phyloP scores from a whole-genome alignment of 2,113 vertebrate species.

The Rynchops niger region DNA sequence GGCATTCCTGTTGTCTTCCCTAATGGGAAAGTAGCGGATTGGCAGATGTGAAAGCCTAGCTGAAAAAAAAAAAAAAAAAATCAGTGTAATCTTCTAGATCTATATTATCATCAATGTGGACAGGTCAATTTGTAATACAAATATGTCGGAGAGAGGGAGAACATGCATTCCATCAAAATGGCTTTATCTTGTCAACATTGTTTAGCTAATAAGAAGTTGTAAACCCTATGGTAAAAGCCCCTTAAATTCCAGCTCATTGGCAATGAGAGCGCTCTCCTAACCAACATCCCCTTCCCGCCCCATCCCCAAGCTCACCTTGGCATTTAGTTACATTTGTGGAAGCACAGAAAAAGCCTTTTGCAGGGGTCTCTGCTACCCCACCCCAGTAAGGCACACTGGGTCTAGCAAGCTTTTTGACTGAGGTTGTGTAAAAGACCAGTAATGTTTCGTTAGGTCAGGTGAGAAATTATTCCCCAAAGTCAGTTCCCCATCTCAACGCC shows the following conservation, averaged over 20 bases:
- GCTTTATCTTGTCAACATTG: neutral
- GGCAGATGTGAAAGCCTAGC: constrained; percentile 20
- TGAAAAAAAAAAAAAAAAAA: neutral
- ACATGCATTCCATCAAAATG: neutral
- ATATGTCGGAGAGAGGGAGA: constrained; percentile 3
- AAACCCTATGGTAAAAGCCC: neutral
- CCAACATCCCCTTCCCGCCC: neutral
- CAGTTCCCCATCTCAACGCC: neutral
- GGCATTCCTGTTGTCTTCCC: constrained; percentile 9
- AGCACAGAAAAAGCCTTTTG: neutral
- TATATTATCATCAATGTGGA: constrained; percentile 36
- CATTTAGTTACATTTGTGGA: neutral
- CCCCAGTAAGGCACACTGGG: neutral
- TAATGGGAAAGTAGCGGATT: neutral
- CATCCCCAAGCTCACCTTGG: neutral
- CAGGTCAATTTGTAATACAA: constrained; percentile 49
- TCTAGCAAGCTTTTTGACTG: neutral
- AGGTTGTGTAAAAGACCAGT: neutral
- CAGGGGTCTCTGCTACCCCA: too few species aligned
- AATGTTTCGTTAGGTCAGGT: neutral
- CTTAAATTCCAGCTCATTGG: neutral
- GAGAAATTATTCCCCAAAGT: neutral
- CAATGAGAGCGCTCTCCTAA: neutral
- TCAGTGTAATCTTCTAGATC: neutral
- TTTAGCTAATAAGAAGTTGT: constrained; percentile 7